Percentiles rank a stretch among this genome's conserved stretches.
Conservation (phyloP, 2,797 vertebrate species). For the Cuculus canorus region DNA sequence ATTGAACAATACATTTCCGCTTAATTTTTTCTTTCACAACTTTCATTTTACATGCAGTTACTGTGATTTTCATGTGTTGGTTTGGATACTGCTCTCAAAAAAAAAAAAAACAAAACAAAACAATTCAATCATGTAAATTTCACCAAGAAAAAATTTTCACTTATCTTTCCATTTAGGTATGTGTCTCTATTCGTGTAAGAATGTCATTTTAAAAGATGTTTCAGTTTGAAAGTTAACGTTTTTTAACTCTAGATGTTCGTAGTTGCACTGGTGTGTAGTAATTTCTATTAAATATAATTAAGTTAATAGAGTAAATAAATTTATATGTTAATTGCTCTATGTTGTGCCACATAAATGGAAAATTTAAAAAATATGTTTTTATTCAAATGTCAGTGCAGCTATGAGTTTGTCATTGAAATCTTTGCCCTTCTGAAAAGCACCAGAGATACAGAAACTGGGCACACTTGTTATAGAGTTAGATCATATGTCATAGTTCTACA, state of each 20-base stretch:
- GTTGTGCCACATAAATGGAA: not conserved
- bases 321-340: not conserved
- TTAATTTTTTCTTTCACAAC: not conserved
- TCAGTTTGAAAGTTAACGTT: too few species aligned
- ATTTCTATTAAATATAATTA: not conserved
- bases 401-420: not conserved
- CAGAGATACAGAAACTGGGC: not conserved
- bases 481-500: not conserved
- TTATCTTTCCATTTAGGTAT: not conserved
- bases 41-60: not conserved
- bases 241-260: not conserved
- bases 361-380: not conserved
- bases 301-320: not conserved
- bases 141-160: not conserved
- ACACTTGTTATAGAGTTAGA: not conserved
- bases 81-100: not conserved
- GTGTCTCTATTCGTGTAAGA: not conserved
- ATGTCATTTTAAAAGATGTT: not conserved
- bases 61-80: not conserved
- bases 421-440: not conserved
- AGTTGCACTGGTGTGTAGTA: not conserved
- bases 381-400: not conserved
- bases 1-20: not conserved
- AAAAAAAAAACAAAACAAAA: not conserved
- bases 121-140: not conserved